Evolutionary conservation across 2,113 vertebrate species (phyloP).

Genomic region (Phrynocephalus versicolor): DNA sequence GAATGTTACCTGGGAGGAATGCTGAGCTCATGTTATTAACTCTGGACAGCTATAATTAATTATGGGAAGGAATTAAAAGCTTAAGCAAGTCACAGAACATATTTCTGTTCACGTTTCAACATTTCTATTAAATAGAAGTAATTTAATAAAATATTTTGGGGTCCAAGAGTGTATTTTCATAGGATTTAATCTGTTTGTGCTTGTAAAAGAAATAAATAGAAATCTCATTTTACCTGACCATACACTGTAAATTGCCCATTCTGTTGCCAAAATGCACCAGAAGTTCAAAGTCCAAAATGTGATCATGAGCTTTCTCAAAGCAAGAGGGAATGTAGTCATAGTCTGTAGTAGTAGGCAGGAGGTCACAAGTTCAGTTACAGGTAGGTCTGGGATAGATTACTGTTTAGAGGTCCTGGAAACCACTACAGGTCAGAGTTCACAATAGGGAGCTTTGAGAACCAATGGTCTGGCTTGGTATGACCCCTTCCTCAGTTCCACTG

Average conservation of each 20-base stretch:
- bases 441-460: neutral
- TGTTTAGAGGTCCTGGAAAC: neutral
- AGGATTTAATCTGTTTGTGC: constrained; percentile 64
- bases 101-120: constrained; percentile 53
- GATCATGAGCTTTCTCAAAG: neutral
- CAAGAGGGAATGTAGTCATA: neutral
- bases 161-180: constrained; percentile 60
- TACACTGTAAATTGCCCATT: constrained; percentile 58
- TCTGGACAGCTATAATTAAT: constrained; percentile 63
- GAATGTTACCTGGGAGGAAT: constrained; percentile 54
- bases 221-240: constrained; percentile 66
- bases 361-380: neutral
- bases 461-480: neutral
- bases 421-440: neutral
- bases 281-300: constrained; percentile 30
- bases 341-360: neutral
- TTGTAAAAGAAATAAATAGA: constrained; percentile 61
- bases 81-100: constrained; percentile 58
- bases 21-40: constrained; percentile 54
- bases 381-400: neutral
- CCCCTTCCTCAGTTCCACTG: neutral
- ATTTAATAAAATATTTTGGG: constrained; percentile 65
- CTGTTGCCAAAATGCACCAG: neutral
- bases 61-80: constrained; percentile 59
- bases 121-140: constrained; percentile 59